These are phyloP conservation scores for Sesamia nonagrioides DNA, from an alignment of 1,140 invertebrate species.

Conservation along the genomic window DNA sequence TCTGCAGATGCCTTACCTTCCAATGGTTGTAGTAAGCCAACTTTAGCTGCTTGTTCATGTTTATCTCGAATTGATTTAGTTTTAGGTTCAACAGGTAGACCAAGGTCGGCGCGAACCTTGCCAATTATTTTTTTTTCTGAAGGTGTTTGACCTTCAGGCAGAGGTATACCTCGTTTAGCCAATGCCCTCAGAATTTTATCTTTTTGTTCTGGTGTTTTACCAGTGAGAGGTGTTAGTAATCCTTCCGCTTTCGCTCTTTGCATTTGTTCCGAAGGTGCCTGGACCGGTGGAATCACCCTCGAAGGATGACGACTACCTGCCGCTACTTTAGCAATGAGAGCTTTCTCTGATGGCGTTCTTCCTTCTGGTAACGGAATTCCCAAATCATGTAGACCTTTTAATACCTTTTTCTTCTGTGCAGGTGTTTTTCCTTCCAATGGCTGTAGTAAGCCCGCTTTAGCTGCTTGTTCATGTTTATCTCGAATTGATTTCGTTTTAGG, in stretches of 20 bases:
- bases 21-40: constrained; percentile 53
- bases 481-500: constrained; percentile 49
- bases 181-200: constrained; percentile 55
- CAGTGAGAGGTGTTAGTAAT: constrained; percentile 50
- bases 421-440: constrained; percentile 53
- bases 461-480: constrained; percentile 56
- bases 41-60: neutral
- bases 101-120: constrained; percentile 52
- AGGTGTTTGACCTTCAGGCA: constrained; percentile 50
- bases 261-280: too few relatives aligned
- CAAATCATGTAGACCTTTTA: constrained; percentile 40
- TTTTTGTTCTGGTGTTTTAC: constrained; percentile 51
- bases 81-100: constrained; percentile 45
- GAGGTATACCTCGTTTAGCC: constrained; percentile 48
- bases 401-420: constrained; percentile 51
- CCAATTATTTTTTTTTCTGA: constrained; percentile 59
- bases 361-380: constrained; percentile 55
- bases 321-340: constrained; percentile 51
- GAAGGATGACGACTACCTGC: neutral
- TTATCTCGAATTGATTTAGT: constrained; percentile 1
- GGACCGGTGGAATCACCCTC: too few relatives aligned
- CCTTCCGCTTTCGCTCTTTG: too few relatives aligned
- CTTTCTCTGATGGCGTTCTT: constrained; percentile 48
- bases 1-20: constrained; percentile 54
- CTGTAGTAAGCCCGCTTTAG: constrained; percentile 54